A percentile compares a stretch with the other conserved stretches of the same genome.
Conservation (phyloP, 2,113 vertebrate genomes). For the Rhinichthys klamathensis region DNA sequence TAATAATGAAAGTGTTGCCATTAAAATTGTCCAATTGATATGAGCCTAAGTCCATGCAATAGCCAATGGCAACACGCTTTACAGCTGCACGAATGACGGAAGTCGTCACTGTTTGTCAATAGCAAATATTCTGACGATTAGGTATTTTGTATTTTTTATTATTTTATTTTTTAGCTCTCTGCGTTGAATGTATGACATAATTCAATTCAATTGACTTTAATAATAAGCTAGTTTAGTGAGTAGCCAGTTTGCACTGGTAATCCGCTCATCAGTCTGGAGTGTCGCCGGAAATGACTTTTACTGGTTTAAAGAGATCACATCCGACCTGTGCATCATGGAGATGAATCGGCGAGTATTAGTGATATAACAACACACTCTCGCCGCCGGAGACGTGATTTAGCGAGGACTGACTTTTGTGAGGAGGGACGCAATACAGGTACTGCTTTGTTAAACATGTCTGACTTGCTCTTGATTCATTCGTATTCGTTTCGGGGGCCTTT, state of each 20-base stretch:
- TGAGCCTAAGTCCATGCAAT: background rate
- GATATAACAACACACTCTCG: background rate
- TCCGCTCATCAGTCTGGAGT: background rate
- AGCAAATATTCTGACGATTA: background rate
- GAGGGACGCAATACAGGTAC: background rate
- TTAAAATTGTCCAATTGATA: background rate
- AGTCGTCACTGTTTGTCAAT: background rate
- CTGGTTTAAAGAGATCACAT: conserved; percentile 33
- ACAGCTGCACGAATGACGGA: background rate
- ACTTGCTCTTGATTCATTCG: background rate
- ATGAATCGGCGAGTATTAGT: conserved; percentile 25
- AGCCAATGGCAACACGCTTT: conserved; percentile 1
- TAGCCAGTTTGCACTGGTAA: background rate
- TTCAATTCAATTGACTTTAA: background rate
- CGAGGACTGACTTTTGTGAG: background rate
- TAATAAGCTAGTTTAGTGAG: background rate
- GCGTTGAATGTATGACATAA: background rate
- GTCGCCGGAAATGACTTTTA: conserved; percentile 46
- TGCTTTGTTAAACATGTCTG: background rate
- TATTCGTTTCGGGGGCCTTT: conserved; percentile 11
- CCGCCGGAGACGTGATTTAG: background rate
- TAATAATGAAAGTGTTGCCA: background rate
- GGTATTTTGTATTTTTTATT: background rate
- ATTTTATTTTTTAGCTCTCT: background rate
- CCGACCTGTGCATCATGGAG: conserved; percentile 24